Base-by-base conservation (phyloP, 2,113 vertebrate genomes). In the Hystrix brachyura region DNA sequence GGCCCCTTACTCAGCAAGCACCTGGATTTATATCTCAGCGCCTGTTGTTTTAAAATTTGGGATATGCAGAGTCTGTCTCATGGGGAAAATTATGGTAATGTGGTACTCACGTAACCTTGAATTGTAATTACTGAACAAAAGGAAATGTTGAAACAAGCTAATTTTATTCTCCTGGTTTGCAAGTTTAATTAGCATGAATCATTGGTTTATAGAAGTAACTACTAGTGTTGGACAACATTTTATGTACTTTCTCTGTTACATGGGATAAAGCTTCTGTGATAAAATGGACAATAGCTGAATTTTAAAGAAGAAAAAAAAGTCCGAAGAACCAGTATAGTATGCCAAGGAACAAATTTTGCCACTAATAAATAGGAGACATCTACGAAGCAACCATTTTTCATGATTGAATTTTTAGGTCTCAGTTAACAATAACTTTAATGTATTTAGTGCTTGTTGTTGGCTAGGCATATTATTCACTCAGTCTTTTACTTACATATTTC, bases 91-190 rank as follows among this genome's bases (percentile, higher is more conserved):
- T 95, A 83, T 72, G 91, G 91, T 90, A 83, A 92, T 62, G 32
- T 83, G 79, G 82, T 90, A 94, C 60, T 94, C 96, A 46, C 72
- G 78, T 94, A 87, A 91, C 96, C 98, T 98, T 84, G 60, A 25
- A 94, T 95, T 97, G 86, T 93, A 97, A 71, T 96, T 93, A 79
- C 89, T 84, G 74, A 98, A 82, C 79, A 95, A 94, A 96, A 97
- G 95, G 92, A 95, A 95, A 95, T 89, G 64, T 96, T 81, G 95
- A 97, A 98, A 97, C 83, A 97, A 98, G 95, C 60, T 91, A 69
- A 91, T 96, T 95, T 96, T 97, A 74, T 94, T 98, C 93, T 90
- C 87, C 34, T 96, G 90, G 91, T 92, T 95, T 94, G 72, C 65
- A 64, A 38, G 8, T 27, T 97, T 98, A 97, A 97, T 93, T 97